Percentiles rank a stretch among this genome's conserved stretches.
Conservation (phyloP, 2,888 invertebrate genomes). For the Drosophila infuscata region DNA sequence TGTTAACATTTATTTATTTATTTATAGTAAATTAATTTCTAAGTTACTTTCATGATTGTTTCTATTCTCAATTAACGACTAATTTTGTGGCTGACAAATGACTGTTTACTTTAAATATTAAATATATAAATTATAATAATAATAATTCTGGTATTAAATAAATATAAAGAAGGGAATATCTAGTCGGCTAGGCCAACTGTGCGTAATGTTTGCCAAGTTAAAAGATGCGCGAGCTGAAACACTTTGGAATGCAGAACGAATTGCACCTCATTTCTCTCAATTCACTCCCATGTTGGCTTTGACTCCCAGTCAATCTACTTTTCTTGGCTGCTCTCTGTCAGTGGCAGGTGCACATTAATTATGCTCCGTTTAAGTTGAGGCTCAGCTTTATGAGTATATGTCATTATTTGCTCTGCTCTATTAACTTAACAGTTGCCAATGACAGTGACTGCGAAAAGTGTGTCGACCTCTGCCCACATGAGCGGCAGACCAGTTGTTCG, state of each 20-base stretch:
- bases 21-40: not conserved
- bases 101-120: not conserved
- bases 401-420: slow-evolving; percentile 66
- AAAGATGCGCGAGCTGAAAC: slow-evolving; percentile 24
- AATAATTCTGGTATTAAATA: not conserved
- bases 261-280: slow-evolving; percentile 29
- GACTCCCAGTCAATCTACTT: not conserved
- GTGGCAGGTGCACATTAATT: slow-evolving; percentile 60
- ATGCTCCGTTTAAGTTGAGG: slow-evolving; percentile 46
- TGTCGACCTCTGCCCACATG: slow-evolving; percentile 68
- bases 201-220: slow-evolving; percentile 14
- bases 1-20: not conserved
- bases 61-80: not conserved
- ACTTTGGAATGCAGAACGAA: slow-evolving; percentile 59
- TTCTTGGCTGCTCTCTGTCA: not conserved
- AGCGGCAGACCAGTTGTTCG: slow-evolving; percentile 65
- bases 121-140: not conserved
- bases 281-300: not conserved
- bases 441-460: slow-evolving; percentile 74
- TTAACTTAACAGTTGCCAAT: slow-evolving; percentile 67
- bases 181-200: slow-evolving; percentile 4
- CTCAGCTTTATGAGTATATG: slow-evolving; percentile 42
- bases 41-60: not conserved
- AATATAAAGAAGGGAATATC: not conserved
- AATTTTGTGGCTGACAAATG: not conserved